A percentile compares a stretch with the other conserved stretches of the same genome.
These are phyloP conservation scores for Euborellia annulipes DNA, from an alignment of 1,140 invertebrate species.

Conservation along the genomic window DNA sequence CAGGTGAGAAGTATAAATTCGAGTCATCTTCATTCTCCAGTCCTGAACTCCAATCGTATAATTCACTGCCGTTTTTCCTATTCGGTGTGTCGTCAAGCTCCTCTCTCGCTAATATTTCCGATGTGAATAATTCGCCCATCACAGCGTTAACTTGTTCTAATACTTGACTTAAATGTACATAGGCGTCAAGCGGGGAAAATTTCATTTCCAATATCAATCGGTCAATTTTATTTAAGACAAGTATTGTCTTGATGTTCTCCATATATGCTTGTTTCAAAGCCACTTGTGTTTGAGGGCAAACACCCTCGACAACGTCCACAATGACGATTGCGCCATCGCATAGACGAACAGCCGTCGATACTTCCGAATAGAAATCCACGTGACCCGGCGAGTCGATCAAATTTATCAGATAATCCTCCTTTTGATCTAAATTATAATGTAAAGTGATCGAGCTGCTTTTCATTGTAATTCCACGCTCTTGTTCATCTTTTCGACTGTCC, in stretches of 20 bases:
- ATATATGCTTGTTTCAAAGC: constrained; percentile 81
- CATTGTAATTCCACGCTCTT: constrained; percentile 96
- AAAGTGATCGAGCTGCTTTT: constrained; percentile 92
- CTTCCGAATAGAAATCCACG: constrained; percentile 97
- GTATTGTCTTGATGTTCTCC: constrained; percentile 74
- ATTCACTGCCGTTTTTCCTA: constrained; percentile 18
- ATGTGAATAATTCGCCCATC: constrained; percentile 77
- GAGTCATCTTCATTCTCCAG: constrained; percentile 81
- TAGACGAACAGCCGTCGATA: constrained; percentile 82
- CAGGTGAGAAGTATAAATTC: constrained; percentile 78
- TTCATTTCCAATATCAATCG: constrained; percentile 82
- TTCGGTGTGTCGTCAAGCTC: constrained; percentile 16
- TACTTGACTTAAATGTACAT: constrained; percentile 71
- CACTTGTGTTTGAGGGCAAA: constrained; percentile 73
- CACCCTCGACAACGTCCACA: constrained; percentile 91
- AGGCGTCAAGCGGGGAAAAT: constrained; percentile 75
- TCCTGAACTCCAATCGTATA: constrained; percentile 59
- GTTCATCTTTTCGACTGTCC: constrained; percentile 92
- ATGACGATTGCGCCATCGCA: constrained; percentile 94
- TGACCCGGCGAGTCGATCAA: constrained; percentile 97
- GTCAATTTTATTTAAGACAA: constrained; percentile 95
- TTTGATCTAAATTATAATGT: constrained; percentile 35
- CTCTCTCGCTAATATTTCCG: constrained; percentile 52
- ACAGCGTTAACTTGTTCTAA: constrained; percentile 91
- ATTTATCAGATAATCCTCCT: constrained; percentile 69